These are phyloP conservation scores for Himantopus leucocephalus DNA, from an alignment of 2,113 vertebrate genomes.

Conservation along the genomic window DNA sequence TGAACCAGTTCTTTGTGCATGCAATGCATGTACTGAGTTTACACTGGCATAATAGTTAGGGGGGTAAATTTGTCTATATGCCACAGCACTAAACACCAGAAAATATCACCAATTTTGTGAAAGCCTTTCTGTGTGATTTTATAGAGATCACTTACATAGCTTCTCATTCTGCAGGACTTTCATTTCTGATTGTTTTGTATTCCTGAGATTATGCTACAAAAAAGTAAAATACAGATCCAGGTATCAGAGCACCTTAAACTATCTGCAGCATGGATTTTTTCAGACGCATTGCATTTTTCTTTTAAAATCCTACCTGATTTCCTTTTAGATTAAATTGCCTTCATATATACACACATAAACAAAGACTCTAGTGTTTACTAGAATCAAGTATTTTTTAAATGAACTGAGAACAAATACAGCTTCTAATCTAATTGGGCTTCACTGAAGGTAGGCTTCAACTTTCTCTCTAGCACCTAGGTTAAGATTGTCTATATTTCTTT, in stretches of 20 bases:
- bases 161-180: neutral
- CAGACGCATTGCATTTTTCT: neutral
- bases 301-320: neutral
- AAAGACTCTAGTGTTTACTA: neutral
- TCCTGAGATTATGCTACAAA: neutral
- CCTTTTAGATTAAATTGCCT: neutral
- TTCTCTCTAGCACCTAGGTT: neutral
- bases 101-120: neutral
- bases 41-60: neutral
- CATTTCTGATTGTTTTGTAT: neutral
- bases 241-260: neutral
- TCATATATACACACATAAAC: neutral
- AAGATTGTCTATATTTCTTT: neutral
- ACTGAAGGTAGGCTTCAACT: neutral
- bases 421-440: neutral
- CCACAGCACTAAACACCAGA: neutral
- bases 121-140: neutral
- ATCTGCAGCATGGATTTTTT: neutral
- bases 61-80: neutral
- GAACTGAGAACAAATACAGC: neutral
- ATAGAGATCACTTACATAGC: neutral
- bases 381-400: neutral
- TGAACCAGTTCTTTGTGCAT: neutral
- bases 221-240: neutral
- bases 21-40: neutral